Evolutionary conservation across 2,797 vertebrate genomes (phyloP).

Genomic region (Syndactyla subalaris): DNA sequence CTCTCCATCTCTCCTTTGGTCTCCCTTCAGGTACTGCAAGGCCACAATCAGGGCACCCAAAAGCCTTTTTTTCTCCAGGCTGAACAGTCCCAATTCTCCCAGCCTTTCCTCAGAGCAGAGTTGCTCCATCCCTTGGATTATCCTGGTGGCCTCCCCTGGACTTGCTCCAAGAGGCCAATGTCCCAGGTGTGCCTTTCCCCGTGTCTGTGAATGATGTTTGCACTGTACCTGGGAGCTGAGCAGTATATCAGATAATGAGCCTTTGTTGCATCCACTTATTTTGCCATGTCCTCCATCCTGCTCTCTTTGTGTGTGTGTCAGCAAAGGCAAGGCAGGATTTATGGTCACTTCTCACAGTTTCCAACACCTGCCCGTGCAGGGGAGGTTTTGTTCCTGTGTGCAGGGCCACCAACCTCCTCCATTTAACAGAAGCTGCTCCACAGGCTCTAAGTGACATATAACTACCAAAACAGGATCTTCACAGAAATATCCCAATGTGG

Average conservation of each 20-base stretch:
- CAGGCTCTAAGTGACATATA: not conserved
- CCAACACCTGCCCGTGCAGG: rapidly evolving
- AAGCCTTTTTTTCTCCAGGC: not conserved
- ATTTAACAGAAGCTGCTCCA: not conserved
- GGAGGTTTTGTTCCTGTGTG: not conserved
- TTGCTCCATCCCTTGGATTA: not conserved
- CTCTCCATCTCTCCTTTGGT: not conserved
- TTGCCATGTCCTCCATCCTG: not conserved
- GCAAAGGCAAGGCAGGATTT: not conserved
- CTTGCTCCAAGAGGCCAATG: not conserved
- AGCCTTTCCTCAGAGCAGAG: not conserved
- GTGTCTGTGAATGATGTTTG: not conserved
- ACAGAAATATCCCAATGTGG: not conserved
- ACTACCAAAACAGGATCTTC: not conserved
- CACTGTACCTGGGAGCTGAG: not conserved
- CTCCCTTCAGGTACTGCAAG: not conserved
- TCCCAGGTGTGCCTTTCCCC: not conserved
- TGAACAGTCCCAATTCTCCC: not conserved
- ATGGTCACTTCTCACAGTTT: not conserved
- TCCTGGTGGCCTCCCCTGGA: not conserved
- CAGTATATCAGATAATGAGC: not conserved
- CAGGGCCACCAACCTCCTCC: not conserved
- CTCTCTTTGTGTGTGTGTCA: not conserved
- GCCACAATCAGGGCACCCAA: not conserved
- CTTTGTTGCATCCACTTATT: not conserved